Percentiles rank a stretch among this genome's conserved stretches.
Conservation (phyloP, 2,113 vertebrate genomes). For the Oreotrochilus melanogaster region DNA sequence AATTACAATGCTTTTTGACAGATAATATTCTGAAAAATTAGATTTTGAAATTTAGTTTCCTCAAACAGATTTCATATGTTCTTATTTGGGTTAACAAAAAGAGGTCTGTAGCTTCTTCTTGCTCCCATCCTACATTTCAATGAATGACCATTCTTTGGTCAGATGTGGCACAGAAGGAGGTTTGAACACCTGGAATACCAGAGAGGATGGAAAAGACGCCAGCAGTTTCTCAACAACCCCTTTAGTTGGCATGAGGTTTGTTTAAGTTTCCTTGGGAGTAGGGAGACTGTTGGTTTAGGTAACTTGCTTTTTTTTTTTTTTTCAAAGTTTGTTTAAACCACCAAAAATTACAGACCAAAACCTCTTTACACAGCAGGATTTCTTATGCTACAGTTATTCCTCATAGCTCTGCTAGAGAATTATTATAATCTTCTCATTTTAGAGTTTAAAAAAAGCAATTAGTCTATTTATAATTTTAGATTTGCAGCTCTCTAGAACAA, state of each 20-base stretch:
- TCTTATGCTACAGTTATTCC: constrained; percentile 2
- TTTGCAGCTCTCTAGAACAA: not conserved
- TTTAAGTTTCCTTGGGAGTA: constrained; percentile 27
- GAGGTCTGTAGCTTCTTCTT: not conserved
- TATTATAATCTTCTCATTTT: not conserved
- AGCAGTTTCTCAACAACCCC: constrained; percentile 7
- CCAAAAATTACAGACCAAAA: constrained; percentile 36
- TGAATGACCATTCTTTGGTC: constrained; percentile 5
- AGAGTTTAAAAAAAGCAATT: not conserved
- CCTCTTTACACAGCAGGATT: constrained; percentile 10
- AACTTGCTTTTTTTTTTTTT: constrained; percentile 37
- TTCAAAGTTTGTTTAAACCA: constrained; percentile 46
- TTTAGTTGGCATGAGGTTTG: constrained; percentile 29
- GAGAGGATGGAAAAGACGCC: constrained; percentile 30
- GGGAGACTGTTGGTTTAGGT: constrained; percentile 40
- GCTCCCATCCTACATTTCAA: not conserved
- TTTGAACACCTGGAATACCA: constrained; percentile 8
- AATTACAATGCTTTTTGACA: not conserved
- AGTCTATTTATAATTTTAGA: not conserved
- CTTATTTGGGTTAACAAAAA: not conserved
- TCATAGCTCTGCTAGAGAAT: not conserved
- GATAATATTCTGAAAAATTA: not conserved
- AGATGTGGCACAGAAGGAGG: not conserved
- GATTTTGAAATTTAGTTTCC: not conserved
- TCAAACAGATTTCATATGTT: not conserved